phyloP scores from a whole-genome alignment of 2,113 vertebrate species.

The Labeo rohita region DNA sequence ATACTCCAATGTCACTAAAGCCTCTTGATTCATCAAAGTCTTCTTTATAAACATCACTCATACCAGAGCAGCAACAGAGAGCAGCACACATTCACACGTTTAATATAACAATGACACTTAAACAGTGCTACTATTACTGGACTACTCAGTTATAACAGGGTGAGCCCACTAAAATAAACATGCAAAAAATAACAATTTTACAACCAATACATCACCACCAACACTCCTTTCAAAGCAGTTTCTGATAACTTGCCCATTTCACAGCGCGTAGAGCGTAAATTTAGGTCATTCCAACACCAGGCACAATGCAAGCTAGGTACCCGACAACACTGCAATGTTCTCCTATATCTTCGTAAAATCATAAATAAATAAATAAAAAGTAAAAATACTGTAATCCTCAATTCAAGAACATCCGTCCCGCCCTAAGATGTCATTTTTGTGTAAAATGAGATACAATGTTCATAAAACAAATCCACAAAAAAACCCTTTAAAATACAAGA shows the following conservation, averaged over 20 bases:
- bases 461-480: not conserved
- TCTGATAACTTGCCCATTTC: not conserved
- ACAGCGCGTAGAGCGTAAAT: not conserved
- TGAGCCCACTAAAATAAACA: not conserved
- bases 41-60: not conserved
- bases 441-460: not conserved
- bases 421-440: not conserved
- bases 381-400: not conserved
- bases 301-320: not conserved
- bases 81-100: not conserved
- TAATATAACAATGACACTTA: not conserved
- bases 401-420: not conserved
- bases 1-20: too few species aligned
- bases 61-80: not conserved
- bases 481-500: not conserved
- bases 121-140: not conserved
- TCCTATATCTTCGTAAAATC: too few species aligned
- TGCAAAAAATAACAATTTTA: not conserved
- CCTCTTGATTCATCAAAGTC: too few species aligned
- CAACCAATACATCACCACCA: not conserved
- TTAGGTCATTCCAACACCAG: not conserved
- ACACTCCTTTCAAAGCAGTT: not conserved
- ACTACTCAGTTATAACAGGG: not conserved
- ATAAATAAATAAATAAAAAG: too few species aligned
- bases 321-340: not conserved